Conservation (phyloP, 2,888 invertebrate genomes). For the Nomada goodeniana region DNA sequence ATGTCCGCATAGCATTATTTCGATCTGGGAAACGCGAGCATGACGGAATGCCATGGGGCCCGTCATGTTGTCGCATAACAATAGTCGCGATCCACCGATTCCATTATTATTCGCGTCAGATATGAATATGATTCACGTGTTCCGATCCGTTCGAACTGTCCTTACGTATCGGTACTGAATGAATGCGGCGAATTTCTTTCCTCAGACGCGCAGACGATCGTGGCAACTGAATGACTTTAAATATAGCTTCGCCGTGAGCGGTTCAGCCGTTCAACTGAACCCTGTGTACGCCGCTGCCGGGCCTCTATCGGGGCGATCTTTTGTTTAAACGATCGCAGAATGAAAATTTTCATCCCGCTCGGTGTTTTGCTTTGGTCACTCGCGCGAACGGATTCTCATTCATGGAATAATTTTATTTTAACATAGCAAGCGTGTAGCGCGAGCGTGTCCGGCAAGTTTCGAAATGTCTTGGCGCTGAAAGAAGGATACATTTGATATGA, state of each 20-base stretch:
- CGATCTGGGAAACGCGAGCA: constrained; percentile 84
- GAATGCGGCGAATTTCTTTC: constrained; percentile 23
- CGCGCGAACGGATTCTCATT: too few relatives aligned
- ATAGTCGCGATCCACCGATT: constrained; percentile 61
- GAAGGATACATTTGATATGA: too few relatives aligned
- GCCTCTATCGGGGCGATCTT: too few relatives aligned
- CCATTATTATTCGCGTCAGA: constrained; percentile 79
- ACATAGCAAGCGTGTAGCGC: too few relatives aligned
- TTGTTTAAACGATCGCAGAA: too few relatives aligned
- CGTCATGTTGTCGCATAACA: constrained; percentile 75
- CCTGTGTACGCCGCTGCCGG: too few relatives aligned
- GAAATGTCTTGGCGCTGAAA: too few relatives aligned
- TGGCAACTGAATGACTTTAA: background rate
- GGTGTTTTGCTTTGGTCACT: too few relatives aligned
- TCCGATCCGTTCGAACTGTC: constrained; percentile 4
- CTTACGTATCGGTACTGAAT: constrained; percentile 13
- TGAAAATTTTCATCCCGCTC: too few relatives aligned
- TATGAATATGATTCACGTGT: constrained; percentile 76
- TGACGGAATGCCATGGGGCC: constrained; percentile 81
- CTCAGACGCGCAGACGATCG: background rate
- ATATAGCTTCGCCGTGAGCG: background rate
- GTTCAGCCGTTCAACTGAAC: too few relatives aligned
- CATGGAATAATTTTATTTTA: too few relatives aligned
- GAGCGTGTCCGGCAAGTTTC: too few relatives aligned
- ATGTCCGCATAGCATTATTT: constrained; percentile 83